Conservation (phyloP, 2,888 invertebrate genomes). For the Vanessa cardui region DNA sequence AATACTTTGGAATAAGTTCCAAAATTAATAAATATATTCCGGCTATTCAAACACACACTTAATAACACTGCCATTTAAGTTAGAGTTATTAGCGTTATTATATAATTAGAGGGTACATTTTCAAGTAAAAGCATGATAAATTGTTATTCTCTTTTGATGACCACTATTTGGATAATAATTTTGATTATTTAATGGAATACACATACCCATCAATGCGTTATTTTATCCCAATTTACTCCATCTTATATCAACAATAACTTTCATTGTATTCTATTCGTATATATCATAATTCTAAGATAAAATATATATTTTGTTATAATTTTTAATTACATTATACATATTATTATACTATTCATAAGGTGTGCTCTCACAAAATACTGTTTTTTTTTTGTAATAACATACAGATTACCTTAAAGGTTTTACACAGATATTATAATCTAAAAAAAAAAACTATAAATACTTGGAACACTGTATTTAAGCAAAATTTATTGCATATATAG, state of each 20-base stretch:
- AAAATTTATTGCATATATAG: too few relatives aligned
- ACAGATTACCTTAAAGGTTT: neutral
- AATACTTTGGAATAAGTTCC: too few relatives aligned
- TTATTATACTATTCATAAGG: slow-evolving; percentile 28
- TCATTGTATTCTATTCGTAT: neutral
- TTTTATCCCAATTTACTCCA: slow-evolving; percentile 1
- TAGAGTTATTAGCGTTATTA: too few relatives aligned
- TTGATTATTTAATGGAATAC: neutral
- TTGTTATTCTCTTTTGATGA: too few relatives aligned
- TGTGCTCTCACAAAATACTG: slow-evolving; percentile 29
- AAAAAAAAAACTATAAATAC: neutral
- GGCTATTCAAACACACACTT: too few relatives aligned
- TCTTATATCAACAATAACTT: slow-evolving; percentile 6
- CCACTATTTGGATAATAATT: too few relatives aligned
- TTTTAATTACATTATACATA: neutral
- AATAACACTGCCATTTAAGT: too few relatives aligned
- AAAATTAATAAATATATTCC: too few relatives aligned
- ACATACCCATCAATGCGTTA: neutral
- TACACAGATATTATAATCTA: neutral
- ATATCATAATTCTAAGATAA: neutral
- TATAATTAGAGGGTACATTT: too few relatives aligned
- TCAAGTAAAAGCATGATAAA: too few relatives aligned
- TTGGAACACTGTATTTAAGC: too few relatives aligned
- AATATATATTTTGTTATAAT: slow-evolving; percentile 2
- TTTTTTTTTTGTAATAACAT: slow-evolving; percentile 11